Base-by-base conservation (phyloP, 2,797 vertebrate genomes). In the Psittacula derbiana region DNA sequence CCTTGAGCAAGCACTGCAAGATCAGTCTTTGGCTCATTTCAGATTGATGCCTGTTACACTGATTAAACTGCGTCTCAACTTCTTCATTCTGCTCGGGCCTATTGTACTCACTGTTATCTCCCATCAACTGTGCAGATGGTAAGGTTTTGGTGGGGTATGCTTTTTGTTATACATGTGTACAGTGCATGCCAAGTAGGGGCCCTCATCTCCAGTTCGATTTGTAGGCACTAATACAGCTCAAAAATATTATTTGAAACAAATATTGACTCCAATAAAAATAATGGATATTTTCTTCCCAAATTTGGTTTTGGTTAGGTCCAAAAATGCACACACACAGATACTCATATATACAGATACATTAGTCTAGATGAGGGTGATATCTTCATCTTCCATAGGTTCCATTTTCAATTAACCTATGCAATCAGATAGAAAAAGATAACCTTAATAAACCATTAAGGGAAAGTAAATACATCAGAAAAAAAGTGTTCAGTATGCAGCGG, bases 391-490 rank as follows among this genome's bases (percentile, higher is more conserved):
- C 47, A 57, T 72, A 89, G 41, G 16, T 86, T 80, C n/a, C 71
- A 10, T 80, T 38, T 93, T 70, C 82, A 73, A 95, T 95, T 74
- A 90, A n/a, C 17, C 10, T 61, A 25, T 57, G 17, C 66, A 65
- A 70, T 69, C 41, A 86, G 28, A 72, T 17, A 71, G 90, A 40
- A 93, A 93, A 88, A 23, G 11, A 79, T 67, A 81, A 76, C 31
- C 33, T 95, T 86, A 94, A 96, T 84, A 93, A 92, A 75, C 33
- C 21, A 83, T 87, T 80, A 90, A 95, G 93, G 31, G 16, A 58
- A 86, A 72, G 65, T 31, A 88, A 75, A 36, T 52, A 80, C 16
- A 83, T 78, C 53, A 76, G 41, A 36, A 94, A 80, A 82, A 89
- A 88, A 88, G 53, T 80, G 66, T 27, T 75, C 61, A 75, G 74